Evolutionary conservation across 2,888 invertebrate genomes (phyloP).

Genomic region (Scaptomyza flava): DNA sequence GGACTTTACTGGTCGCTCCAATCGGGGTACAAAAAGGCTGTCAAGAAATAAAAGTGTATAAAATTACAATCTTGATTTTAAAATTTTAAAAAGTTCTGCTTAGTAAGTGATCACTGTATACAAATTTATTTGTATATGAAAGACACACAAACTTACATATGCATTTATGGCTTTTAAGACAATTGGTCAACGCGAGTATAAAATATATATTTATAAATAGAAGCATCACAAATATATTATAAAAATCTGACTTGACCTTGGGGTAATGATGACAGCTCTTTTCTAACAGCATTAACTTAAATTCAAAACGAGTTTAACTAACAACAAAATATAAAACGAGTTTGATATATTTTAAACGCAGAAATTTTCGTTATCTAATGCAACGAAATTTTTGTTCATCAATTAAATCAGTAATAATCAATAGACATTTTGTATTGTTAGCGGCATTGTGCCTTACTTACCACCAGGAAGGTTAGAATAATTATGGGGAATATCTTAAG

Average conservation of each 20-base stretch:
- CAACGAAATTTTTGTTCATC: conserved; percentile 4
- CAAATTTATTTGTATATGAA: background rate
- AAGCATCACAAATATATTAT: conserved; percentile 51
- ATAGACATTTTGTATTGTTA: conserved; percentile 1
- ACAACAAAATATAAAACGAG: conserved; percentile 35
- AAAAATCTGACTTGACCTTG: conserved; percentile 62
- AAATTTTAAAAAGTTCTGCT: background rate
- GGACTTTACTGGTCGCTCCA: conserved; percentile 92
- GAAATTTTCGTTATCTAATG: conserved; percentile 22
- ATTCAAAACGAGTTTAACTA: conserved; percentile 38
- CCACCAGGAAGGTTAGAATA: conserved; percentile 82
- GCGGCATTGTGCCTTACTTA: conserved; percentile 77
- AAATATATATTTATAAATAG: conserved; percentile 55
- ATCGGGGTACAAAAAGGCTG: conserved; percentile 87
- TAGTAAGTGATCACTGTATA: background rate
- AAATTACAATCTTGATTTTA: background rate
- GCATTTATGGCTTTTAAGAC: conserved; percentile 27
- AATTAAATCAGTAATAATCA: conserved; percentile 33
- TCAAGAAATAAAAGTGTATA: background rate
- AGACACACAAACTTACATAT: background rate
- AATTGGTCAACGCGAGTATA: conserved; percentile 14
- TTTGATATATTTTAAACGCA: conserved; percentile 13
- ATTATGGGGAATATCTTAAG: conserved; percentile 79
- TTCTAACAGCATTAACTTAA: conserved; percentile 4
- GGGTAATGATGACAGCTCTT: conserved; percentile 29